Base-by-base conservation (phyloP, 2,797 vertebrate genomes). In the Acanthopagrus latus region DNA sequence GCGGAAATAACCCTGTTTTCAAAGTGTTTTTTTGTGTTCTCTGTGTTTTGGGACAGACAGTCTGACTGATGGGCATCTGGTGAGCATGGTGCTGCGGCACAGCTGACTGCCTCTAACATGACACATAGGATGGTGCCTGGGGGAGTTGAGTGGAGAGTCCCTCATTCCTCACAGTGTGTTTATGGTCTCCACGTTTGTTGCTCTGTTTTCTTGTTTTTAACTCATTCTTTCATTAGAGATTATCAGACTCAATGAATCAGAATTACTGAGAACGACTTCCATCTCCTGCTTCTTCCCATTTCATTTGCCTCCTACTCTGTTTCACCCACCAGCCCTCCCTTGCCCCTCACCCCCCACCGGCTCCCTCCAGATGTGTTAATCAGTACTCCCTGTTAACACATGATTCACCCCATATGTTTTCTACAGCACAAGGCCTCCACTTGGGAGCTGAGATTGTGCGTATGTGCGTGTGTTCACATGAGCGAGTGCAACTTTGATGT, bases 361-460 rank as follows among this genome's bases (percentile, higher is more conserved):
- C 87, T 91, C 88, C 84, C 91, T 93, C 96, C 96, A 97, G 97
- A 97, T 98, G 97, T 97, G 97, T 97, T 97, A 97, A 97, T 97
- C 97, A 97, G 95, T 89, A 94, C 95, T 95, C 95, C 96, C 96
- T 96, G 95, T 94, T 96, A 97, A 96, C 95, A 91, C 94, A 95
- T 96, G 96, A 97, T 96, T 96, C 96, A 86, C 94, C 94, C 95
- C 97, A 97, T 97, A 97, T 98, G 97, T 96, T 96, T 97, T 89
- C 85, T 81, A 60, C 83, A 83, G 88, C 82, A 82, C 82, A 64
- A 83, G 81, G 78, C 82, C 90, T 89, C 81, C 88, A 89, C 87
- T 87, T 76, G 91, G 93, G 89, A 90, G 76, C 85, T 77, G 57
- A 85, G 86, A 79, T 80, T 80, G 82, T 84, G 78, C 13, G 50